Percentiles rank a stretch among this genome's conserved stretches.
These are phyloP conservation scores for Eutrigla gurnardus DNA, from an alignment of 2,797 vertebrate species.

Conservation along the genomic window DNA sequence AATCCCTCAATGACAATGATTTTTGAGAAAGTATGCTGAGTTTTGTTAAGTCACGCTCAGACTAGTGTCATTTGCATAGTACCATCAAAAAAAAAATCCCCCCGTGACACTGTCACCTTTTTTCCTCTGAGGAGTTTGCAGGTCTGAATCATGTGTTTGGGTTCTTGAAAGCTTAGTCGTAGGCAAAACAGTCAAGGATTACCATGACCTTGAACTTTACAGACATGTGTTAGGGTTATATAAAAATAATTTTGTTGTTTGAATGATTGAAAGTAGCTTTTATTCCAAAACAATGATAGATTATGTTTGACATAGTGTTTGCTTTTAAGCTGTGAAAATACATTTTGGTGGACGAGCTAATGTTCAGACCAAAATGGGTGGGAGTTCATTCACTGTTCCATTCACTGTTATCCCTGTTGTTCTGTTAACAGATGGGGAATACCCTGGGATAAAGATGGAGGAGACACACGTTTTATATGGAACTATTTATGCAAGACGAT, in stretches of 20 bases:
- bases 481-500: conserved; percentile 75
- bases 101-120: too few relatives aligned
- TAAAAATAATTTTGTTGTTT: background rate
- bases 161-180: too few relatives aligned
- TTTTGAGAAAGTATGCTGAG: too few relatives aligned
- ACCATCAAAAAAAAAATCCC: too few relatives aligned
- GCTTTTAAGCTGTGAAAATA: conserved; percentile 26
- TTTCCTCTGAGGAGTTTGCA: too few relatives aligned
- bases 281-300: background rate
- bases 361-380: conserved; percentile 7
- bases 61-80: too few relatives aligned
- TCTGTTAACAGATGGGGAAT: conserved; percentile 88
- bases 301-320: conserved; percentile 15
- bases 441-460: conserved; percentile 83
- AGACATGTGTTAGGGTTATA: background rate
- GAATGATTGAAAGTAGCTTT: background rate
- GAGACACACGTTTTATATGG: conserved; percentile 61
- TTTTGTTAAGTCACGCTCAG: too few relatives aligned
- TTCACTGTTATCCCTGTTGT: conserved; percentile 73
- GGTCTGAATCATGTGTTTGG: background rate
- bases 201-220: too few relatives aligned
- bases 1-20: too few relatives aligned
- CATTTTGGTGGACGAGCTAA: conserved; percentile 24
- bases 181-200: too few relatives aligned
- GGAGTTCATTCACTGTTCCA: conserved; percentile 50